Evolutionary conservation across 1,140 invertebrate genomes (phyloP), one percentile per base, ranked within the genome.

Genomic region (Yoshiicerus persimilis): DNA sequence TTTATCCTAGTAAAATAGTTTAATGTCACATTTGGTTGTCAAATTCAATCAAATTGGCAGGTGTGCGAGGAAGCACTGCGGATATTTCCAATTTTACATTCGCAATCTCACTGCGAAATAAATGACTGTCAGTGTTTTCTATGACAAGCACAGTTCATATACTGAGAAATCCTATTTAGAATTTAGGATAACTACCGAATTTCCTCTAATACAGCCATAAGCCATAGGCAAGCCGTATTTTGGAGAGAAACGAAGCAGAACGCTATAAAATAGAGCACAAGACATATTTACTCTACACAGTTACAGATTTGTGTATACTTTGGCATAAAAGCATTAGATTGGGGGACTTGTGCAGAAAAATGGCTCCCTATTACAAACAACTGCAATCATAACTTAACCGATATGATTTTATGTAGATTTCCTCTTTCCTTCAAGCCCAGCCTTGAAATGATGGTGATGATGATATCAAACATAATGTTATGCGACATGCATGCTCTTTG

Each of bases 381-480:
- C n/a, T n/a, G n/a, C n/a, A 56, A n/a, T n/a, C 20, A 16, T 56
- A 3, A n/a, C 16, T 56, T 56, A 56, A 56, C 20, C 16, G 20
- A 16, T 56, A 56, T 56, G 16, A 56, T 56, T 56, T 56, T 0
- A n/a, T n/a, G n/a, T 56, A 56, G 20, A 56, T n/a, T 56, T 56
- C 8, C 5, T 56, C 47, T n/a, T 56, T 56, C n/a, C 20, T 56
- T n/a, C n/a, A 0, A 56, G 6, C 6, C 0, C 47, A 56, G 47
- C 47, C 47, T 56, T 56, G 47, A 20, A 47, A 47, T 32, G 66
- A 34, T 80, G 75, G 75, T 80, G 75, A 80, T 80, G 75, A 80
- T 38, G 75, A 80, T 38, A 80, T 80, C 34, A 80, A 80, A 80
- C 30, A 80, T 80, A 34, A 80, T 80, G 75, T 80, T 80, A 80